Conservation (phyloP, 2,888 invertebrate genomes). For the Callinectes sapidus region DNA sequence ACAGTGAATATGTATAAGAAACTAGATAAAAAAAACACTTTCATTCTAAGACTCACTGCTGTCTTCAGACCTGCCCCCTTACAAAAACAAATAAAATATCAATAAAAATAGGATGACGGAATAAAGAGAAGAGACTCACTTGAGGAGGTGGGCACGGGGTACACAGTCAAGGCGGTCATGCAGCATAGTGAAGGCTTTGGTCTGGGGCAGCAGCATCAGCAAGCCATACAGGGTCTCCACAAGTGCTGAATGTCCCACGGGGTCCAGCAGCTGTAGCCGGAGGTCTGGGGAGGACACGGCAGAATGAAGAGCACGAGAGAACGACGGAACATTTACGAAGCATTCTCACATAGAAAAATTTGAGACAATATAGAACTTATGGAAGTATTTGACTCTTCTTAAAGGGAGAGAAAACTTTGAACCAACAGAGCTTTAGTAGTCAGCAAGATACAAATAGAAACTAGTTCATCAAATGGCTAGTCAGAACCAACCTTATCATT, state of each 20-base stretch:
- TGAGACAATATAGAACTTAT: no score
- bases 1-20: no score
- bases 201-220: constrained; percentile 97
- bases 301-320: not conserved
- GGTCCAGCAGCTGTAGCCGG: constrained; percentile 90
- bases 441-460: no score
- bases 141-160: constrained; percentile 77
- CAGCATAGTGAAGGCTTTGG: constrained; percentile 94
- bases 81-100: not conserved
- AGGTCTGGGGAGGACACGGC: constrained; percentile 82
- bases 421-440: no score
- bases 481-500: no score
- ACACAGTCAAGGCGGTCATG: constrained; percentile 87
- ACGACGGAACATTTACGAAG: no score
- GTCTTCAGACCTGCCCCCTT: no score
- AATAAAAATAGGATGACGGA: not conserved
- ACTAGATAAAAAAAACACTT: not conserved
- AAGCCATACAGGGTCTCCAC: constrained; percentile 94
- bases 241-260: constrained; percentile 80
- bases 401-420: no score
- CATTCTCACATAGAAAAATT: no score
- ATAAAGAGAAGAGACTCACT: constrained; percentile 18
- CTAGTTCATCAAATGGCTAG: not conserved
- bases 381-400: no score
- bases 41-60: no score